Evolutionary conservation across 2,113 vertebrate species (phyloP).

Genomic region (Cairina moschata): DNA sequence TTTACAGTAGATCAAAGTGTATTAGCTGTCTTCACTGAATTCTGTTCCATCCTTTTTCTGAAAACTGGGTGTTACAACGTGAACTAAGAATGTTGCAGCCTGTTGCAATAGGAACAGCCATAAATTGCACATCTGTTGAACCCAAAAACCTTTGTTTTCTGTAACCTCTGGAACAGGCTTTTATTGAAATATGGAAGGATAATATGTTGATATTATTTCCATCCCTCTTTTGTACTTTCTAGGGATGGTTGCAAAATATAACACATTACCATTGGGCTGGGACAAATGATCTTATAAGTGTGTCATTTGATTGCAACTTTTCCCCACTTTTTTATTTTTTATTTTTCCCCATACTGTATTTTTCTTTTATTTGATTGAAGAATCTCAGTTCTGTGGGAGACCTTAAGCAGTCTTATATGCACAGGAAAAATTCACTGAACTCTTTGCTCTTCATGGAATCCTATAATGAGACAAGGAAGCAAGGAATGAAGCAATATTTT

Average conservation of each 20-base stretch:
- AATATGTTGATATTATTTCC: not conserved
- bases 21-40: not conserved
- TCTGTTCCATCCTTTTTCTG: not conserved
- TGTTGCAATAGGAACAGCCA: not conserved
- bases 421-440: not conserved
- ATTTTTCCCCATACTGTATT: not conserved
- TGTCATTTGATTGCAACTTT: rapidly evolving
- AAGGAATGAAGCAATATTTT: not conserved
- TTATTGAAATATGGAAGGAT: not conserved
- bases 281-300: not conserved
- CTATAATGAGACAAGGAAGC: not conserved
- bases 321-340: no score
- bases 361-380: not conserved
- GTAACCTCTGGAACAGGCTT: not conserved
- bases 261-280: not conserved
- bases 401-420: not conserved
- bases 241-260: not conserved
- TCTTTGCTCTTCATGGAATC: not conserved
- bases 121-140: not conserved
- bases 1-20: not conserved
- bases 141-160: not conserved
- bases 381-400: not conserved
- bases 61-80: not conserved
- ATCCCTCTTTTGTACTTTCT: not conserved
- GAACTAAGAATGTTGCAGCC: not conserved